Conservation (phyloP, 1,140 invertebrate genomes). For the Anoplophora glabripennis region DNA sequence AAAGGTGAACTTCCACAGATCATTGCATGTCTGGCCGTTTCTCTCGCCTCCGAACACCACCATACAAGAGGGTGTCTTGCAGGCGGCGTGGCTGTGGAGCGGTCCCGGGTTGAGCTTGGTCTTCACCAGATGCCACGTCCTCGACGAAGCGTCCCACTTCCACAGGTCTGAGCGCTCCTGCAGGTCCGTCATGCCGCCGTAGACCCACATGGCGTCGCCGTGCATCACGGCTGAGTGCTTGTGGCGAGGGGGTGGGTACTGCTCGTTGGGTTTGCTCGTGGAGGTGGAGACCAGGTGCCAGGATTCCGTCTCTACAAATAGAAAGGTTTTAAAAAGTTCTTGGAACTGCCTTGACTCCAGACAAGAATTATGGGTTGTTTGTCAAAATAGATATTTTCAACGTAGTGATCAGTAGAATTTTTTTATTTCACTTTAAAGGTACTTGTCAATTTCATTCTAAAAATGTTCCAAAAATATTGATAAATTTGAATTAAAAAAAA, state of each 20-base stretch:
- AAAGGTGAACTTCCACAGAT: slow-evolving; percentile 86
- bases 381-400: too few species aligned
- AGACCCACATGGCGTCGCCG: slow-evolving; percentile 78
- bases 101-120: slow-evolving; percentile 69
- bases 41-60: slow-evolving; percentile 81
- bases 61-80: slow-evolving; percentile 73
- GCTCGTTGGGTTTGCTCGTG: slow-evolving; percentile 46
- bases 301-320: slow-evolving; percentile 66
- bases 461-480: too few species aligned
- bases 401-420: too few species aligned
- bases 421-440: too few species aligned
- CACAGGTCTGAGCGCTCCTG: slow-evolving; percentile 79
- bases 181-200: slow-evolving; percentile 86
- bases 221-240: slow-evolving; percentile 82
- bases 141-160: slow-evolving; percentile 65
- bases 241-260: slow-evolving; percentile 69
- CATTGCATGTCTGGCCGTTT: slow-evolving; percentile 68
- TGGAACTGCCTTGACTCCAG: too few species aligned
- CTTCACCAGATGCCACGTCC: slow-evolving; percentile 67
- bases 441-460: too few species aligned
- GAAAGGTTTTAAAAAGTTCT: not conserved
- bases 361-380: too few species aligned
- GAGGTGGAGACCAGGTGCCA: slow-evolving; percentile 63
- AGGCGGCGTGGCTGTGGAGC: slow-evolving; percentile 78
- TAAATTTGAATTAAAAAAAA: too few species aligned